Evolutionary conservation across 2,797 vertebrate genomes (phyloP).

Genomic region (Crocodylus rhombifer): DNA sequence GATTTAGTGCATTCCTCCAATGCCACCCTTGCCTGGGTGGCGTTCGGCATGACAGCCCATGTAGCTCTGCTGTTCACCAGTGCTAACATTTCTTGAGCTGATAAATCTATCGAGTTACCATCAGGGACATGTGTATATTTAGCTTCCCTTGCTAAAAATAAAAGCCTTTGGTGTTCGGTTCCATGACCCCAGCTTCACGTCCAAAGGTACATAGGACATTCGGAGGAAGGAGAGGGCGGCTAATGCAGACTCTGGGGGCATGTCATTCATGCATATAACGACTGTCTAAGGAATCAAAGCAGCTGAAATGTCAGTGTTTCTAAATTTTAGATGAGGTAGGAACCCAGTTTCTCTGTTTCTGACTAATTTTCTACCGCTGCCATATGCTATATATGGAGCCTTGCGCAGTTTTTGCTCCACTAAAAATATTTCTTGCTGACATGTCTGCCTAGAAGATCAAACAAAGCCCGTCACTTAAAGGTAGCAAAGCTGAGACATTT

Average conservation of each 20-base stretch:
- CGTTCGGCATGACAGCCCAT: background rate
- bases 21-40: background rate
- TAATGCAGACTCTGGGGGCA: background rate
- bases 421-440: slow-evolving; percentile 13
- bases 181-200: background rate
- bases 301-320: background rate
- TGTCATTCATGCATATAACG: fast-evolving
- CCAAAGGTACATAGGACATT: background rate
- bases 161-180: background rate
- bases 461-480: fast-evolving
- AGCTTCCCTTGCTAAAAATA: slow-evolving; percentile 49
- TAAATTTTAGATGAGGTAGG: fast-evolving
- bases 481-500: fast-evolving
- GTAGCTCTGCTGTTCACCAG: background rate
- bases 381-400: background rate
- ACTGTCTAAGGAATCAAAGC: background rate
- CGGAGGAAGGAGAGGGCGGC: fast-evolving
- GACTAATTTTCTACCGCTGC: fast-evolving
- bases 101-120: fast-evolving
- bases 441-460: background rate
- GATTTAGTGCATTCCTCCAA: background rate
- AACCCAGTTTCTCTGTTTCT: background rate
- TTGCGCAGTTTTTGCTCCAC: background rate
- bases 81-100: fast-evolving
- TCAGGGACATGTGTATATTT: slow-evolving; percentile 13